Evolutionary conservation across 1,140 invertebrate species (phyloP), one percentile per base, ranked within the genome.

Genomic region (Brachionus rotundiformis): DNA sequence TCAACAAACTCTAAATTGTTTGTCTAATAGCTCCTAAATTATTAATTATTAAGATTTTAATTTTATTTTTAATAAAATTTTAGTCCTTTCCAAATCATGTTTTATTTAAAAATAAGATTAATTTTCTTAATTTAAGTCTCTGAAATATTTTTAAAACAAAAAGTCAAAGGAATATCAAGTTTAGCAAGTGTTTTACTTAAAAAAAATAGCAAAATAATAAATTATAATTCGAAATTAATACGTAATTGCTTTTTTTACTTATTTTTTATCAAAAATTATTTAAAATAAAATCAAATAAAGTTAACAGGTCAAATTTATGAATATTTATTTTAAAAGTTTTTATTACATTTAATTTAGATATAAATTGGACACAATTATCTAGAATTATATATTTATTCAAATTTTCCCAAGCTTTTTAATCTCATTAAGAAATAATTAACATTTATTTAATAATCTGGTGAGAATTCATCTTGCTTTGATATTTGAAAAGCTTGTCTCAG

Each of bases 1-100:
- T 82, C 16, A 49, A 82, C 29, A 82, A 82, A 65, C 25, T 82
- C 6, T 82, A 61, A 65, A 81, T 19, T 11, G 33, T 63, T 63
- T 63, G 27, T 63, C 16, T 54, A n/a, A n/a, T 54, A 23, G 11
- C 54, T 31, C 16, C 31, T 10, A 33, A 29, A 13, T 63, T 63
- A 63, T 63, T 29, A 2, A 29, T 23, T 19, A 31, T 25, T 27
- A 29, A 29, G 29, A 68, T 10, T 33, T 33, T 33, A 68, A 68
- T 68, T 68, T 68, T 33, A 33, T 68, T 68, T 39, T 68, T 33
- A 33, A 33, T 68, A 33, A 68, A 68, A 63, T 63, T 63, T 63
- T 63, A 63, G 61, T 63, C 29, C 29, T 63, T 63, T 13, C 8
- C 23, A 16, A 54, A 54, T 54, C 10, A 25, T 25, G 2, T 54